Base-by-base conservation (phyloP, 2,113 vertebrate species). In the Hemibagrus wyckioides region DNA sequence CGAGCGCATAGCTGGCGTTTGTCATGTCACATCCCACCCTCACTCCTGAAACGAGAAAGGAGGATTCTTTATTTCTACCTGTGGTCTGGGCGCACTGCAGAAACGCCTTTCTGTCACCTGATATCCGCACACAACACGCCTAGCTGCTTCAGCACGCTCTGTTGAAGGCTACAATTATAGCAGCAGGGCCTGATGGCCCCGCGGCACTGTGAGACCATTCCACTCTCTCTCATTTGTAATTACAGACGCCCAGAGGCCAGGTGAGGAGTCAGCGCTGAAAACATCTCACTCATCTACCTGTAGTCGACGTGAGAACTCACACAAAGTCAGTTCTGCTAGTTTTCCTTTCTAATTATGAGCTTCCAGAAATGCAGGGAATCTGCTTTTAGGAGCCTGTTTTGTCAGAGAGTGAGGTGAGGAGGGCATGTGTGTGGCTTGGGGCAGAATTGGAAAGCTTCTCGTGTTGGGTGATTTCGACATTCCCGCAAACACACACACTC, bases 191-290 rank as follows among this genome's bases (percentile, higher is more conserved):
- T 93, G 94, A 95, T 94, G 92, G 86, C 94, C 95, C 92, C 41
- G 76, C 86, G 94, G 96, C 93, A 92, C 93, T 94, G 80, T 76
- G 86, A 94, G 93, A 91, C 94, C 94, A 96, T 96, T 97, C 96
- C 95, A 94, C 95, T 95, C 95, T 95, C 95, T 96, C 94, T 96
- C 94, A 95, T 93, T 95, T 96, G 93, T 97, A 97, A 98, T 97
- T 97, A 97, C 84, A 73, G 84, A 92, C 92, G 95, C 95, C 96
- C 92, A 67, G 90, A 95, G 96, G 95, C 96, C 95, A 95, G 96
- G 96, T 96, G 95, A 97, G 94, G 96, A 97, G 96, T 95, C 94
- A 93, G 95, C 88, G 92, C 91, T 89, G 96, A 96, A 96, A 97
- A 95, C 93, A 98, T 96, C 94, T 96, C 94, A 88, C 93, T 94